Evolutionary conservation across 2,113 vertebrate species (phyloP), one percentile per base, ranked within the genome.

Genomic region (Nicator chloris): DNA sequence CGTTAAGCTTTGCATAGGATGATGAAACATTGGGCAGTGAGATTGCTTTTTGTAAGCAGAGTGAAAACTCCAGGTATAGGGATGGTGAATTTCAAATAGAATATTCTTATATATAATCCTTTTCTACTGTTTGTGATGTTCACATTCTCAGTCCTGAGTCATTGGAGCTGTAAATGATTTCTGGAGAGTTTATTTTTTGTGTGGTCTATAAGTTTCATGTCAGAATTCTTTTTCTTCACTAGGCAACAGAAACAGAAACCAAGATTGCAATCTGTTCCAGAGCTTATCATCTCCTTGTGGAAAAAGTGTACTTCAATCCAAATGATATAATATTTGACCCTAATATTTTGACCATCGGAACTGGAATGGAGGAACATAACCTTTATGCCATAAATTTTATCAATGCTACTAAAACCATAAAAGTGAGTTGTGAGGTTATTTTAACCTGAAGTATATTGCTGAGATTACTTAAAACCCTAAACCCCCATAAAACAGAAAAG

Each of bases 261-360:
- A 99, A 99, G 97, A 97, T 99, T 73, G 96, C 97, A 73, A 93
- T 99, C 82, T 99, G 99, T 80, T 98, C 98, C 28, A 98, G 99
- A 87, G 99, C 99, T 22, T 99, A 99, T 96, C 86, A 97, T 20
- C 98, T 99, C 22, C 98, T 99, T 54, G 97, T 99, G 75, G 90
- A 84, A 83, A 98, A 98, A 92, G 95, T 99, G 61, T 97, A 97
- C 61, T 99, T 99, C 85, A 98, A 99, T 96, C 98, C 99, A 81
- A 99, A 98, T 33, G 99, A 99, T 97, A 99, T 99, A 95, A 99
- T 99, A 95, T 99, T 99, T 16, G 99, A 99, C 96, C 99, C 99
- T 69, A 99, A 99, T 95, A 99, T 99, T 97, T 98, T 99, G 77
- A 99, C 99, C 50, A 99, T 99, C 68, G 99, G 99, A 47, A 99